These are phyloP conservation scores for Orcinus orca DNA, from an alignment of 2,113 vertebrate species.

Conservation along the genomic window DNA sequence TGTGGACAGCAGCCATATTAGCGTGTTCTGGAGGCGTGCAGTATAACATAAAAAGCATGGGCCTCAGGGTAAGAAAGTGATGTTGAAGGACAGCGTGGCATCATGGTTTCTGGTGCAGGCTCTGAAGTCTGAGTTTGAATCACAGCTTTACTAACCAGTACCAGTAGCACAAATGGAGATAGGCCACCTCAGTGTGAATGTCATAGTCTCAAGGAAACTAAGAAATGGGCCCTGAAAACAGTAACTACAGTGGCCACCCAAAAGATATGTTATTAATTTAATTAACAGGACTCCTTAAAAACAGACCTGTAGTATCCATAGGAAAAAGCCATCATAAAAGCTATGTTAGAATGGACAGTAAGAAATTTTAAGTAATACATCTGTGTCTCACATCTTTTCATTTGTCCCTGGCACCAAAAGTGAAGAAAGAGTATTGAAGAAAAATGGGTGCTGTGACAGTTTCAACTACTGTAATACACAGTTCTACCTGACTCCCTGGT, in stretches of 20 bases:
- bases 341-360: neutral
- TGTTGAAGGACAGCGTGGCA: neutral
- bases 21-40: neutral
- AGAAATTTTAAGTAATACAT: neutral
- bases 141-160: neutral
- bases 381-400: neutral
- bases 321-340: neutral
- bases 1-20: neutral
- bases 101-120: neutral
- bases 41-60: neutral
- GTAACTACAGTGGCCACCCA: neutral
- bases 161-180: neutral
- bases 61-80: neutral
- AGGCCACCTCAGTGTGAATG: neutral
- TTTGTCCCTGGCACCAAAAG: conserved; percentile 5
- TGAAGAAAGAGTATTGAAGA: neutral
- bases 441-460: neutral
- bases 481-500: neutral
- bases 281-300: conserved; percentile 24
- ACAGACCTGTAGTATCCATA: neutral
- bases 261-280: neutral
- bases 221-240: neutral
- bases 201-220: neutral
- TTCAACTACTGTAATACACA: neutral
- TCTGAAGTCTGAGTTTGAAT: neutral